phyloP scores from a whole-genome alignment of 2,113 vertebrate species.

The Lepus timidus region DNA sequence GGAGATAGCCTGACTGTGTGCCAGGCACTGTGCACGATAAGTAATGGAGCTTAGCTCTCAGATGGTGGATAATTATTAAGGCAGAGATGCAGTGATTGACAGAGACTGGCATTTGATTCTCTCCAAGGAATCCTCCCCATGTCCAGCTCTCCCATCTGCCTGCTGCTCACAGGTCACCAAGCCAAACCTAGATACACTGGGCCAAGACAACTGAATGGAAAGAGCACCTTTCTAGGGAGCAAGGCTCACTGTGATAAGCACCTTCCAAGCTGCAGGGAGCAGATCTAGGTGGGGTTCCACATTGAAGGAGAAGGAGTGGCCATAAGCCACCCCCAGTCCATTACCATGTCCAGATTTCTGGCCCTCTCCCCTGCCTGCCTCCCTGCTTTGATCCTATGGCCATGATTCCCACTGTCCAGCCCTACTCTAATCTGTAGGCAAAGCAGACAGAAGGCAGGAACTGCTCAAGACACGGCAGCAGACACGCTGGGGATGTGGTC shows the following conservation, averaged over 20 bases:
- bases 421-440: background rate
- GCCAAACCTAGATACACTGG: background rate
- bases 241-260: too few relatives aligned
- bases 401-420: background rate
- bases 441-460: background rate
- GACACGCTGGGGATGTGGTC: background rate
- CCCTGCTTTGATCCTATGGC: too few relatives aligned
- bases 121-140: background rate
- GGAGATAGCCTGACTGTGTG: background rate
- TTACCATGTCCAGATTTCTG: background rate
- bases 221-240: background rate
- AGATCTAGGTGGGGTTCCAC: background rate
- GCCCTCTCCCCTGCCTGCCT: background rate
- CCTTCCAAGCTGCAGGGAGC: background rate
- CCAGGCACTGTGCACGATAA: background rate
- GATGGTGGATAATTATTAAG: background rate
- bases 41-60: background rate
- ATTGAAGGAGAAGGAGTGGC: background rate
- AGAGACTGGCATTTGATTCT: background rate
- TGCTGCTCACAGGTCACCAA: background rate
- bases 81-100: background rate
- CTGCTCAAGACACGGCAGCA: background rate
- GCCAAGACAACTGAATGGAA: background rate
- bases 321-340: rapidly evolving
- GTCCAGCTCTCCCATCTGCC: background rate